Evolutionary conservation across 1,140 invertebrate genomes (phyloP), one percentile per base, ranked within the genome.

Genomic region (Bombus confusus): DNA sequence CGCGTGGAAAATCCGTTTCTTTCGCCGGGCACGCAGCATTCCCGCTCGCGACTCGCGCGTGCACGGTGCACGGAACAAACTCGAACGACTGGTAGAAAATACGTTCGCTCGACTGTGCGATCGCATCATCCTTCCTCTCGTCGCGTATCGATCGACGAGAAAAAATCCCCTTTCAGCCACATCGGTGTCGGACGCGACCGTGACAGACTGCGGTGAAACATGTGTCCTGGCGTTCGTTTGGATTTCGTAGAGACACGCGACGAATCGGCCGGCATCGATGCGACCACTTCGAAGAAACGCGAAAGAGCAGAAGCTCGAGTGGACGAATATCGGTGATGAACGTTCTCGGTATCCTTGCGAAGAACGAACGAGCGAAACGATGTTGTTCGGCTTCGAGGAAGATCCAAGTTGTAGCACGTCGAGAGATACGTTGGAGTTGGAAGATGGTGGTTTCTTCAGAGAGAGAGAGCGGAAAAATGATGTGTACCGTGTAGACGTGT

Each of bases 1-100:
- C 87, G 80, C 85, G 85, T 74, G 74, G 72, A 89, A 89, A 89
- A 89, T 88, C 86, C 83, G 86, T 74, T 89, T 78, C 88, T 78
- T 82, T 82, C 69, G 87, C 47, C 62, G 34, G 83, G 39, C 43
- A 18, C 22, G 39, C 68, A 37, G 68, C 83, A 85, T 85, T 85
- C 76, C 31, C 39, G 80, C 80, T 80, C 77, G 86, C 66, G 82
- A 88, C 83, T 89, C 87, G 87, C 87, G 87, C 79, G 87, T 66
- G 80, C 83, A 80, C 88, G 59, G 87, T 52, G 80, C 83, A 80
- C 87, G 74, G 74, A 69, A 78, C 74, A 59, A 78, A 78, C 47
- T 34, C 74, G 74, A 83, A 69, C 34, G 57, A 78, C 74, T 12
- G 62, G 62, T 64, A 57, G 47, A 78, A 78, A 83, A 64, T 77